These are phyloP conservation scores for Trematomus bernacchii DNA, from an alignment of 2,797 vertebrate species.

Conservation along the genomic window DNA sequence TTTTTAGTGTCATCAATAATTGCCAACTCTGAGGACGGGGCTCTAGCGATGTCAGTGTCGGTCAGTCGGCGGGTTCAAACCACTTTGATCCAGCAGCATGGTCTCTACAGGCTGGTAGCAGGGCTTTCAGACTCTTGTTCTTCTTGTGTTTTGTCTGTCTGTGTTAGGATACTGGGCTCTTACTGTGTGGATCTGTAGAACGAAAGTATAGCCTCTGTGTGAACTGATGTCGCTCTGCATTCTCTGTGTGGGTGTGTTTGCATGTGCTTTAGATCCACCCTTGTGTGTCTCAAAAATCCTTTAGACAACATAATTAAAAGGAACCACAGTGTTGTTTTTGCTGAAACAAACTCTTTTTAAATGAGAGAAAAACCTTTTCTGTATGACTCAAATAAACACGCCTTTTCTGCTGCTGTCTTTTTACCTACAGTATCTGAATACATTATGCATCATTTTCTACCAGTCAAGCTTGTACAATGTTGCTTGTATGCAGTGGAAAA, in stretches of 20 bases:
- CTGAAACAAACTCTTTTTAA: constrained; percentile 46
- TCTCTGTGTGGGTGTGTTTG: constrained; percentile 53
- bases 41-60: constrained; percentile 31
- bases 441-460: constrained; percentile 13
- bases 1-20: constrained; percentile 30
- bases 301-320: constrained; percentile 53
- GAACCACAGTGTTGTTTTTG: constrained; percentile 36
- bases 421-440: constrained; percentile 25
- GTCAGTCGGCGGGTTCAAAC: constrained; percentile 36
- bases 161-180: constrained; percentile 48
- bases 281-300: constrained; percentile 47
- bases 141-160: constrained; percentile 54
- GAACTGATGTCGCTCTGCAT: constrained; percentile 40
- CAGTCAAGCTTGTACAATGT: constrained; percentile 1
- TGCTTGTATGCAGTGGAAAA: background rate
- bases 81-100: constrained; percentile 33
- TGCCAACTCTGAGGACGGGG: background rate
- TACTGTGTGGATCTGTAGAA: constrained; percentile 48
- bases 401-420: constrained; percentile 23
- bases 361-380: constrained; percentile 41
- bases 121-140: constrained; percentile 59
- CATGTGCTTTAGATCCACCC: constrained; percentile 50
- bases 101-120: constrained; percentile 40
- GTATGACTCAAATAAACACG: constrained; percentile 43
- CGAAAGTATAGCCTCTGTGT: constrained; percentile 54